Conservation (phyloP, 2,113 vertebrate genomes). For the Actenoides hombroni region DNA sequence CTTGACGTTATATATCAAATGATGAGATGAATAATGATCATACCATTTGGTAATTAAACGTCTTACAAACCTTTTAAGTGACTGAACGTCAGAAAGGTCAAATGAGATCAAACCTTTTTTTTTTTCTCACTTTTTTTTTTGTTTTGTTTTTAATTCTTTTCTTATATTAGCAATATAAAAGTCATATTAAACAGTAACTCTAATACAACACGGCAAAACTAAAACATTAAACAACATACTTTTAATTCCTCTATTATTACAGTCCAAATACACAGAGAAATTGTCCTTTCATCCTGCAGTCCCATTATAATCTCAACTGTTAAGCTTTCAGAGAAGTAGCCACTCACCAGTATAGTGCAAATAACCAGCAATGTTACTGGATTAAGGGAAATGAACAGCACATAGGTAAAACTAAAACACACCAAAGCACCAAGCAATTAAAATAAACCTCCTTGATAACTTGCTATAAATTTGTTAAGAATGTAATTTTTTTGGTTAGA, state of each 20-base stretch:
- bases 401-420: not conserved
- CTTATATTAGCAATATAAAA: constrained; percentile 46
- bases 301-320: not conserved
- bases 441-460: not conserved
- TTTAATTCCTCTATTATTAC: not conserved
- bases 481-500: not conserved
- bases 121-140: constrained; percentile 54
- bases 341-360: not conserved
- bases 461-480: not conserved
- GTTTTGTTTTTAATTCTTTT: constrained; percentile 65
- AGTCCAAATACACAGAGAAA: not conserved
- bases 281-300: not conserved
- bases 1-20: constrained; percentile 94
- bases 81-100: constrained; percentile 85
- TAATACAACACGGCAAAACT: not conserved
- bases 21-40: constrained; percentile 96
- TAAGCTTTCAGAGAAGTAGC: constrained; percentile 10
- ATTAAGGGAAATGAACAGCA: not conserved
- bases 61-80: constrained; percentile 95
- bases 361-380: not conserved
- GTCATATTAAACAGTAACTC: not conserved
- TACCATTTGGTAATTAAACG: constrained; percentile 95
- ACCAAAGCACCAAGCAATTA: not conserved
- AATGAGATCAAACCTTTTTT: constrained; percentile 81
- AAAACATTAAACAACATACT: constrained; percentile 9